A percentile compares a stretch with the other conserved stretches of the same genome.
Evolutionary conservation across 2,797 vertebrate species (phyloP).

Genomic region (Oreonectes daqikongensis): DNA sequence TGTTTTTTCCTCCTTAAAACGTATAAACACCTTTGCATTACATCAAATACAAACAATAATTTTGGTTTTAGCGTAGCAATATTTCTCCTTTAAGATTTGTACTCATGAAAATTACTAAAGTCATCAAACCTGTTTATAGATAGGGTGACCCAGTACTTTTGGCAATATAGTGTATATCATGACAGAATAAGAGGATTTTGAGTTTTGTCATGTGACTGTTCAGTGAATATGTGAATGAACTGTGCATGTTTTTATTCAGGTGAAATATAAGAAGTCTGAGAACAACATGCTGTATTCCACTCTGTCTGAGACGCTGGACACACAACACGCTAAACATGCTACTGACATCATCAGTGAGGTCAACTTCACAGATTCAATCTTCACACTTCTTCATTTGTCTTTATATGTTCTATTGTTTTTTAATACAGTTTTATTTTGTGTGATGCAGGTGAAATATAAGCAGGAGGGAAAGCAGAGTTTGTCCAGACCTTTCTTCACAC

Average conservation of each 20-base stretch:
- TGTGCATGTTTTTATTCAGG: not conserved
- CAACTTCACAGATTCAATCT: too few relatives aligned
- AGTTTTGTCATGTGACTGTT: too few relatives aligned
- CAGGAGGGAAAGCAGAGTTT: slow-evolving; percentile 72
- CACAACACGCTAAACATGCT: slow-evolving; percentile 78
- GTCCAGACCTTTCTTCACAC: slow-evolving; percentile 76
- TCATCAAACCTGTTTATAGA: too few relatives aligned
- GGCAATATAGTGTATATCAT: too few relatives aligned
- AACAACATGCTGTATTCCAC: slow-evolving; percentile 4
- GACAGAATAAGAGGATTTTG: too few relatives aligned
- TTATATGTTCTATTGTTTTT: not conserved
- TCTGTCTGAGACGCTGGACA: slow-evolving; percentile 76
- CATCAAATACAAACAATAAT: too few relatives aligned
- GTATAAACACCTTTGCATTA: too few relatives aligned
- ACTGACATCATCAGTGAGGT: slow-evolving; percentile 77
- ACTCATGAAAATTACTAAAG: too few relatives aligned
- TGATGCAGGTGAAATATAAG: slow-evolving; percentile 83
- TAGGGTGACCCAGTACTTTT: too few relatives aligned
- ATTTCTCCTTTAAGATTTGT: too few relatives aligned
- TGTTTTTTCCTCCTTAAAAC: too few relatives aligned
- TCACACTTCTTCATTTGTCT: not conserved
- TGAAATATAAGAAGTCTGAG: slow-evolving; percentile 16
- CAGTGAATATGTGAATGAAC: not conserved
- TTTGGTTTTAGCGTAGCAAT: too few relatives aligned
- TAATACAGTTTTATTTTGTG: slow-evolving; percentile 71